Conservation (phyloP, 2,888 invertebrate genomes). For the Scelioninae gen. 2 region DNA sequence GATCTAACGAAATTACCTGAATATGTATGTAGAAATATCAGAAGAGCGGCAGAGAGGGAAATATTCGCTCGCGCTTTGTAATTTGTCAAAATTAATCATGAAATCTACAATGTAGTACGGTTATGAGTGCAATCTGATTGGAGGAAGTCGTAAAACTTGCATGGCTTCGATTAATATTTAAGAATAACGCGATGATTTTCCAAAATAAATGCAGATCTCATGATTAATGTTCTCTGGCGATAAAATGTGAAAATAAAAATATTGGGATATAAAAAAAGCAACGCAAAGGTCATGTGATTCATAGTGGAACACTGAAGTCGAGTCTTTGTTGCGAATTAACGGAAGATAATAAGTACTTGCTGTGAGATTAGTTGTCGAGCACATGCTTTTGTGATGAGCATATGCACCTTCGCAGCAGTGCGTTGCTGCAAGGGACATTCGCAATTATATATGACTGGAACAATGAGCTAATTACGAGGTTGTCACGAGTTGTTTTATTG, state of each 20-base stretch:
- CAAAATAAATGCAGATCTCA: background rate
- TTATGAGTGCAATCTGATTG: conserved; percentile 10
- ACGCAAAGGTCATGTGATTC: conserved; percentile 47
- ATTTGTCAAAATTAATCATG: conserved; percentile 48
- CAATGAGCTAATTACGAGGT: conserved; percentile 57
- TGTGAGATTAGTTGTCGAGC: conserved; percentile 61
- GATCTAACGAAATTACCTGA: conserved; percentile 34
- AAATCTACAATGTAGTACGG: conserved; percentile 9
- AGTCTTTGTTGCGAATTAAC: conserved; percentile 60
- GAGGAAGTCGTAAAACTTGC: background rate
- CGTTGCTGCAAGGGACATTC: conserved; percentile 57
- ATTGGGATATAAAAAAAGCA: conserved; percentile 7
- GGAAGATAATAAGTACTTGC: conserved; percentile 63
- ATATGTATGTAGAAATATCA: background rate
- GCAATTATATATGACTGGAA: conserved; percentile 55
- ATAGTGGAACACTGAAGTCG: conserved; percentile 45
- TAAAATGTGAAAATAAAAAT: too few species aligned
- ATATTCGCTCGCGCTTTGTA: conserved; percentile 10
- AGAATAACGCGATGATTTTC: background rate
- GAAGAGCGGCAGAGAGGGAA: too few species aligned
- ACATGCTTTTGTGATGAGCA: conserved; percentile 53
- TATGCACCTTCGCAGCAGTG: conserved; percentile 30
- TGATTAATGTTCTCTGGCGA: conserved; percentile 22
- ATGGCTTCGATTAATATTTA: conserved; percentile 8
- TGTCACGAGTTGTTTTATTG: conserved; percentile 26